Conservation (phyloP, 2,113 vertebrate genomes). For the Tautogolabrus adspersus region DNA sequence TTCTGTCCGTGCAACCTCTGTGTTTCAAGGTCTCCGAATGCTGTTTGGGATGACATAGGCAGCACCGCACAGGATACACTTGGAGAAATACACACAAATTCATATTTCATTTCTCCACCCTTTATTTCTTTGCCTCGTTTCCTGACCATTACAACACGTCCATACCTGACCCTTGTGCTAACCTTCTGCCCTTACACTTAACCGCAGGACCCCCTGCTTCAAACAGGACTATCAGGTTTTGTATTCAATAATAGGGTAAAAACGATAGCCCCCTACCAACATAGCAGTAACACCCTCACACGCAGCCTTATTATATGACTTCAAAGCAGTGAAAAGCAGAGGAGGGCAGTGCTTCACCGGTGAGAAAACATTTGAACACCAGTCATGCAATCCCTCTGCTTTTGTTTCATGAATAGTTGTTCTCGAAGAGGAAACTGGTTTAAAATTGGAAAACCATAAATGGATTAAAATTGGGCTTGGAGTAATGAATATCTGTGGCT, state of each 20-base stretch:
- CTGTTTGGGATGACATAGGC: slow-evolving; percentile 14
- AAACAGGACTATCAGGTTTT: not conserved
- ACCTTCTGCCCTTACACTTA: not conserved
- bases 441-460: slow-evolving; percentile 49
- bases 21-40: slow-evolving; percentile 44
- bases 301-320: slow-evolving; percentile 40
- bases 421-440: slow-evolving; percentile 43
- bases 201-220: not conserved
- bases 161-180: not conserved
- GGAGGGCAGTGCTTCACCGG: slow-evolving; percentile 22
- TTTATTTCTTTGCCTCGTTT: slow-evolving; percentile 1
- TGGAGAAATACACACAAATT: not conserved
- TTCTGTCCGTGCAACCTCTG: slow-evolving; percentile 43
- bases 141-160: not conserved
- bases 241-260: slow-evolving; percentile 13
- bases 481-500: slow-evolving; percentile 21
- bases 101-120: not conserved
- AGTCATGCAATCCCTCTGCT: slow-evolving; percentile 28
- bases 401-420: slow-evolving; percentile 43
- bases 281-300: not conserved
- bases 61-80: slow-evolving; percentile 3
- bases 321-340: slow-evolving; percentile 44
- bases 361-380: slow-evolving; percentile 55
- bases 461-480: slow-evolving; percentile 32
- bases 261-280: slow-evolving; percentile 1